Base-by-base conservation (phyloP, 2,113 vertebrate species). In the Microcebus tavaratra region DNA sequence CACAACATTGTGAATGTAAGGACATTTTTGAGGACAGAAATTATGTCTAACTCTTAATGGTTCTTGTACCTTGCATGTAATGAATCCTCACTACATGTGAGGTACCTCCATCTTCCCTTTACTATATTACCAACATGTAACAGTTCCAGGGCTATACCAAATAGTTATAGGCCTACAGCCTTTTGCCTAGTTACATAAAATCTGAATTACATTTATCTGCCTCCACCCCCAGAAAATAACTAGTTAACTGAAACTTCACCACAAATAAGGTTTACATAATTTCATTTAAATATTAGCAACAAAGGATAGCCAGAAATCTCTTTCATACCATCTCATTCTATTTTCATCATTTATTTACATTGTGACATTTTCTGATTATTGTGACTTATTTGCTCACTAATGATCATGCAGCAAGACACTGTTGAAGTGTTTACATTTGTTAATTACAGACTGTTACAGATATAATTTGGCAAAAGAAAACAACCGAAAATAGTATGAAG, bases 391-490 rank as follows among this genome's bases (percentile, higher is more conserved):
- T 92, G 50, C 50, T 91, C 70, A 59, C 34, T 87, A 89, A 94
- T 25, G 42, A 81, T 45, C 86, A 72, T 45, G 42, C 0, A 61
- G 34, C n/a, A 67, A 88, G n/a, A 95, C 3, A 65, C 31, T 27
- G 7, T 6, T 50, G 8, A 91, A 55, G 29, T 59, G 55, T 92
- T 94, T 92, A 85, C 23, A 67, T 88, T 72, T 92, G 53, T 20
- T 96, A 82, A 82, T 68, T 76, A 92, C 76, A 92, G 78, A 86
- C 34, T 83, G 73, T 57, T 73, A 87, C 59, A 65, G 65, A 61
- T 36, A 76, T 79, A 88, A 87, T 72, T 61, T 87, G 67, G 92
- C 76, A 94, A 96, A 95, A 92, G n/a, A 78, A 96, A 94, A 95
- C 27, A 94, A 95, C 27, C 48, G 45, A 92, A 93, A 95, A 90